These are phyloP conservation scores for Endomychus coccineus DNA, from an alignment of 2,888 invertebrate species.

Conservation along the genomic window DNA sequence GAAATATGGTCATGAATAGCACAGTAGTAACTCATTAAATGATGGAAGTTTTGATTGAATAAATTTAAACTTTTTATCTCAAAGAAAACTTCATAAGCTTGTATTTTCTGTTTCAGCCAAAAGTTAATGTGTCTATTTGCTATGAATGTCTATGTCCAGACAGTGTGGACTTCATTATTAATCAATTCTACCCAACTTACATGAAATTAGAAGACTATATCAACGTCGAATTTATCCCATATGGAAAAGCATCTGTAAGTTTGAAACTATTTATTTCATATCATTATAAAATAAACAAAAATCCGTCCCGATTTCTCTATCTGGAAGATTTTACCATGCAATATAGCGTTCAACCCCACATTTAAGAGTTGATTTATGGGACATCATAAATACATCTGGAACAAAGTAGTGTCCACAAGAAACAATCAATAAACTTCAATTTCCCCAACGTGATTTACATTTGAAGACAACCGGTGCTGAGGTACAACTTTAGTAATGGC, in stretches of 20 bases:
- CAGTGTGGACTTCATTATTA: slow-evolving; percentile 41
- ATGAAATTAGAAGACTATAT: slow-evolving; percentile 9
- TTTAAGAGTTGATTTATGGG: no score
- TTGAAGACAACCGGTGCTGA: no score
- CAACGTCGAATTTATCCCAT: slow-evolving; percentile 17
- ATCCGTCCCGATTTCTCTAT: no score
- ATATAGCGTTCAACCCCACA: no score
- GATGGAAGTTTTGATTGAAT: no score
- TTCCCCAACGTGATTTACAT: no score
- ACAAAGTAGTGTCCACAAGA: not conserved
- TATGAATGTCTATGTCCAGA: slow-evolving; percentile 48
- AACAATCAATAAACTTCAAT: not conserved
- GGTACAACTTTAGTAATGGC: no score
- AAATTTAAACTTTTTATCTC: no score
- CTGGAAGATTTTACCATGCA: no score
- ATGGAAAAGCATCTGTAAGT: slow-evolving; percentile 18
- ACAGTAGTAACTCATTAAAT: no score
- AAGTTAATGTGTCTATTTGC: slow-evolving; percentile 40
- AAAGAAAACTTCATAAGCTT: not conserved
- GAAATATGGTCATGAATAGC: no score
- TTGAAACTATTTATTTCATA: not conserved
- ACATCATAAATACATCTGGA: no score
- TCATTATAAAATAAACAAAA: not conserved
- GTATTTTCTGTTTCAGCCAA: slow-evolving; percentile 12
- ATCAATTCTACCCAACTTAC: slow-evolving; percentile 41